A percentile compares a stretch with the other conserved stretches of the same genome.
Conservation (phyloP, 2,797 vertebrate genomes). For the Pampus argenteus region DNA sequence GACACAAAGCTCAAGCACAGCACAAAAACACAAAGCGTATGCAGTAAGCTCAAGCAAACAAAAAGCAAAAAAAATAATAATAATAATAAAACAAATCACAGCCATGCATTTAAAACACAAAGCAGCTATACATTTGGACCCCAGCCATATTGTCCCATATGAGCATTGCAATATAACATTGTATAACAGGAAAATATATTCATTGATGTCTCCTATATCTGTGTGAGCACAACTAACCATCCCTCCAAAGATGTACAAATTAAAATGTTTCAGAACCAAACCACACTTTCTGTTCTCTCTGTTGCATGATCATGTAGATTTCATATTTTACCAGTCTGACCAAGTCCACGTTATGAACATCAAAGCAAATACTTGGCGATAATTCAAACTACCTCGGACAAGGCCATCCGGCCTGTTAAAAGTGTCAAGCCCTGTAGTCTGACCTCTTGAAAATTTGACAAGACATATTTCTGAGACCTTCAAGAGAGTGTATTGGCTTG, state of each 20-base stretch:
- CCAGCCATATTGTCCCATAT: slow-evolving; percentile 79
- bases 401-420: slow-evolving; percentile 64
- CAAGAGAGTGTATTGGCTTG: slow-evolving; percentile 29
- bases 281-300: slow-evolving; percentile 60
- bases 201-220: slow-evolving; percentile 8
- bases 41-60: slow-evolving; percentile 48
- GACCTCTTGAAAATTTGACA: slow-evolving; percentile 64
- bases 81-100: no score
- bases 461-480: slow-evolving; percentile 50
- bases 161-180: slow-evolving; percentile 48
- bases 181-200: not conserved
- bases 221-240: slow-evolving; percentile 1
- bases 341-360: slow-evolving; percentile 52
- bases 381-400: slow-evolving; percentile 58
- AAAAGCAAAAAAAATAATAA: slow-evolving; percentile 25
- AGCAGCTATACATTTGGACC: slow-evolving; percentile 58
- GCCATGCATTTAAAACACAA: slow-evolving; percentile 71
- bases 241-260: slow-evolving; percentile 26
- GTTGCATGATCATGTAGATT: slow-evolving; percentile 59
- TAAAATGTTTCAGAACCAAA: slow-evolving; percentile 17
- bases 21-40: slow-evolving; percentile 43
- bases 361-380: slow-evolving; percentile 50
- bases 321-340: slow-evolving; percentile 42
- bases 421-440: slow-evolving; percentile 34
- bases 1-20: slow-evolving; percentile 53